A percentile compares a stretch with the other conserved stretches of the same genome.
Evolutionary conservation across 2,797 vertebrate species (phyloP).

Genomic region (Channallabes apus): DNA sequence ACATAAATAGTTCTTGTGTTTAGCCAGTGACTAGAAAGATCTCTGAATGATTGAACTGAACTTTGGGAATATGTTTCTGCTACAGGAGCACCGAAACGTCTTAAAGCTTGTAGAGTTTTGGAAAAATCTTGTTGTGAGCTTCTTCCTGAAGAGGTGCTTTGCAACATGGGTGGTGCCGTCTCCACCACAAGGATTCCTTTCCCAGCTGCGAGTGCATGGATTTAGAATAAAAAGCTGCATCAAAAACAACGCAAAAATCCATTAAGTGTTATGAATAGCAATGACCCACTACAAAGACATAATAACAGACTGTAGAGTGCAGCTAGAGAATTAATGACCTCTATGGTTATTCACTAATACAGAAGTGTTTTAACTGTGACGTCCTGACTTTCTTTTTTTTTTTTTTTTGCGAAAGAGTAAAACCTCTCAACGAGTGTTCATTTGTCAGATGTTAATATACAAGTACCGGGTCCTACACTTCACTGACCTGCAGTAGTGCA

Average conservation of each 20-base stretch:
- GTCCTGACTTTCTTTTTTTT: too few relatives aligned
- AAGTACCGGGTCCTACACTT: neutral
- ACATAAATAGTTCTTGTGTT: neutral
- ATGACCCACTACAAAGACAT: neutral
- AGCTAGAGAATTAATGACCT: neutral
- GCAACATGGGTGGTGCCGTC: conserved; percentile 6
- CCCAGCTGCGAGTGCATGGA: neutral
- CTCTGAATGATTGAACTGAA: neutral
- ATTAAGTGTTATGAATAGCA: neutral
- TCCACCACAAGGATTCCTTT: neutral
- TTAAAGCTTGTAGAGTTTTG: neutral
- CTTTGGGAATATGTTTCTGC: neutral
- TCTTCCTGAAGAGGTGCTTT: neutral
- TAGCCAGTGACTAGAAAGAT: neutral
- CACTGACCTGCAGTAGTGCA: neutral
- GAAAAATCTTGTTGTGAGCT: neutral
- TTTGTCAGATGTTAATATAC: neutral
- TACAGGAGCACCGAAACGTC: neutral
- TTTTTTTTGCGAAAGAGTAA: neutral
- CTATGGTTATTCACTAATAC: neutral
- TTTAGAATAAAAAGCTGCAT: neutral
- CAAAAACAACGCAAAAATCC: neutral
- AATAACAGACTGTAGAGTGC: neutral
- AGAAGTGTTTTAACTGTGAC: neutral
- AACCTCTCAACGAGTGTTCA: neutral